These are phyloP conservation scores for Psammodynastes pulverulentus DNA, from an alignment of 2,113 vertebrate species.

Conservation along the genomic window DNA sequence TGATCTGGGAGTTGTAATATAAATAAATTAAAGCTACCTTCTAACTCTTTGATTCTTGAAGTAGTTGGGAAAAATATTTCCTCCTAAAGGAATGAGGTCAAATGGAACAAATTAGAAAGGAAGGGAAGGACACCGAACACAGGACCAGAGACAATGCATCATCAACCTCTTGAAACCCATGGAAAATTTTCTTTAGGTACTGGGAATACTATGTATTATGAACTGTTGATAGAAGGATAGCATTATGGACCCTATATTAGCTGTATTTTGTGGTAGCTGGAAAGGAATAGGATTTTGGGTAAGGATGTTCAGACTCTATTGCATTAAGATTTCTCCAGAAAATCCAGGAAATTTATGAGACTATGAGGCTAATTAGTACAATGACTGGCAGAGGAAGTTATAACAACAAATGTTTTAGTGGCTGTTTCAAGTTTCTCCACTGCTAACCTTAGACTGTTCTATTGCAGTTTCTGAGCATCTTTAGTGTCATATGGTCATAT, in stretches of 20 bases:
- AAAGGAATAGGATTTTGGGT: not conserved
- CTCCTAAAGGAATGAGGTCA: not conserved
- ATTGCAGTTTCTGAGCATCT: not conserved
- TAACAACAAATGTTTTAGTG: not conserved
- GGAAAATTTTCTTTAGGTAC: not conserved
- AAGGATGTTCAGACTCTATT: not conserved
- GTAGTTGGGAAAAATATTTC: not conserved
- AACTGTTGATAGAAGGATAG: not conserved
- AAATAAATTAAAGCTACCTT: not conserved
- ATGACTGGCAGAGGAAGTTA: not conserved
- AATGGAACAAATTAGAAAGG: not conserved
- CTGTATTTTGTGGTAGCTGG: not conserved
- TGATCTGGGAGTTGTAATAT: not conserved
- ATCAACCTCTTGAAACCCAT: not conserved
- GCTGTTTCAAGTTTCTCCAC: not conserved
- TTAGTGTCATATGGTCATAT: too few species aligned
- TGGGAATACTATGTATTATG: not conserved
- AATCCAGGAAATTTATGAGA: not conserved
- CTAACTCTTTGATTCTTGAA: not conserved
- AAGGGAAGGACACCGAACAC: not conserved
- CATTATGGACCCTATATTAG: not conserved
- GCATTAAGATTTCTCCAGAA: not conserved
- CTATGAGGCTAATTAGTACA: not conserved
- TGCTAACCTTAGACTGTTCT: not conserved
- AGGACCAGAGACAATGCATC: not conserved